Base-by-base conservation (phyloP, 2,113 vertebrate genomes). In the Philantomba maxwellii region DNA sequence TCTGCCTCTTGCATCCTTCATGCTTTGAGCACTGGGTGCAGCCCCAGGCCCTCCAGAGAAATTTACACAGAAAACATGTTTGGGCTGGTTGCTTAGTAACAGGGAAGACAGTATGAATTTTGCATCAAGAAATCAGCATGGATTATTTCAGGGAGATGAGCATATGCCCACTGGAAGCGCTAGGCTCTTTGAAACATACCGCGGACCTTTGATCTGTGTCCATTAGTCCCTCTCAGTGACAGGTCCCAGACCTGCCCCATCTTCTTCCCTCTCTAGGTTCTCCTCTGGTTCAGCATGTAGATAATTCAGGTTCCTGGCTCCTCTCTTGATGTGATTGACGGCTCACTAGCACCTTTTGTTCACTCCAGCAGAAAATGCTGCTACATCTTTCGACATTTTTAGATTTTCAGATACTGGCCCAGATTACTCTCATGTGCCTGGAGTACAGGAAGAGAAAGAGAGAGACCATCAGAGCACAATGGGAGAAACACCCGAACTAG, bases 11-110 rank as follows among this genome's bases (percentile, higher is more conserved):
- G 6, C 1, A 2, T 33, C 82, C 75, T 62, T 43, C 47, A 7
- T 1, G 2, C 10, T 87, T 70, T 13, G 77, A 66, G 57, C 73
- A 3, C 1, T 58, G 80, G 86, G 78, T 51, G 36, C 23, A 89
- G 36, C 87, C 57, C 39, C 26, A 77, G 64, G 30, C 83, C 85
- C 90, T 73, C 60, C 9, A 1, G 88, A 91, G 94, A 98, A 43
- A 94, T 84, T 95, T 78, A 78, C 80, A 95, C n/a, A 85, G 91
- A 95, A 97, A 93, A 97, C 94, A 91, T 98, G 97, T 98, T 98
- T 98, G 97, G 97, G 95, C 94, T 97, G 93, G 97, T 97, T 95
- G 83, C 98, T 93, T 98, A 95, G 97, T 97, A 98, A 97, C 94
- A 30, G 51, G 57, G 92, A 93, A 96, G 97, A 85, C 82, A 70